Evolutionary conservation across 2,113 vertebrate genomes (phyloP), one percentile per base, ranked within the genome.

Genomic region (Anguilla japonica): DNA sequence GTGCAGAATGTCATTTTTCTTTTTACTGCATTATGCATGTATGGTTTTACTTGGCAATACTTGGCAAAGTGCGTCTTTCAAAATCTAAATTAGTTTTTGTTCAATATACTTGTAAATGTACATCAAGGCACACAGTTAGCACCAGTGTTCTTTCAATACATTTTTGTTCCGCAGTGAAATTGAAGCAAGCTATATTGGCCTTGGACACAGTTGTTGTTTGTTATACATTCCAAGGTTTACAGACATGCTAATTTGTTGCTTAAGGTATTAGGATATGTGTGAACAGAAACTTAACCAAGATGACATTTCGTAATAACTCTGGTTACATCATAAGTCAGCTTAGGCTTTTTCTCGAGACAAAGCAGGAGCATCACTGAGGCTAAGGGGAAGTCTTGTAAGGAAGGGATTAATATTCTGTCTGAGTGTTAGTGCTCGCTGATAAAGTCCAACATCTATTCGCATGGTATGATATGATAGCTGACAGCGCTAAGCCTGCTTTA

Each of bases 401-500:
- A 84, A 88, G 88, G 90, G 90, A 93, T 94, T 94, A 92, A 29
- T 57, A 82, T 82, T 92, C 87, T 87, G 87, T 91, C 92, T 92
- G 89, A 87, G 89, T 90, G 91, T 93, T 93, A 92, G 88, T 92
- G 84, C 80, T 90, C 56, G 0, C 34, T 89, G 92, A 95, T 94
- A 89, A 93, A 92, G 93, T 91, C 89, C 86, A 89, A 91, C 60
- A 5, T 41, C 90, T 88, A 43, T 91, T 91, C 88, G 91, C 88
- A 83, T 86, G 83, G 80, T 50, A 29, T 92, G 92, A 94, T 91
- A 94, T 92, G 90, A 92, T 91, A 93, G 90, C 88, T 91, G 92
- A 91, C 85, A 91, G 90, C 56, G 81, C 92, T 93, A 93, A 95
- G 90, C 92, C 93, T 88, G 88, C 89, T 93, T 93, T 90, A 89